Evolutionary conservation across 1,140 invertebrate species (phyloP), one percentile per base, ranked within the genome.

Genomic region (Alviniconcha marisindica): DNA sequence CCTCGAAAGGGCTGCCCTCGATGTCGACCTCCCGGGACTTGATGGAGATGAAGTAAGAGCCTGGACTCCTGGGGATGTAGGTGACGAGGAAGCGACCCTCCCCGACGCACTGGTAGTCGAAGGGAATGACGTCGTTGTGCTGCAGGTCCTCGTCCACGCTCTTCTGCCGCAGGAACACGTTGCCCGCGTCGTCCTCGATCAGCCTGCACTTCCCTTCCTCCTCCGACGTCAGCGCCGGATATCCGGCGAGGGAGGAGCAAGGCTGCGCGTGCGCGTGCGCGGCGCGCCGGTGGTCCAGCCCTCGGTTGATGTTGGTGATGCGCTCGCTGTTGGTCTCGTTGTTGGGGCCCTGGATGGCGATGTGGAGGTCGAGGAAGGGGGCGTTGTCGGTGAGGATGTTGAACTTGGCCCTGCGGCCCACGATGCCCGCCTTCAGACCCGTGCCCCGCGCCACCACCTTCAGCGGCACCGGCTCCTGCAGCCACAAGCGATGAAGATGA

Each of bases 401-500:
- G 76, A 93, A 93, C 74, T 89, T 89, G 14, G 88, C 86, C 71
- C 88, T 88, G 44, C 87, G 83, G 14, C 90, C 89, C 36, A 91
- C 88, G 63, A 90, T 88, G 4, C 89, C 92, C 4, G 86, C 86
- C 14, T 84, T 87, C 15, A 92, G 76, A 4, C 92, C 92, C 51
- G 87, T 88, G 14, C 91, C 91, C 36, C 87, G 81, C 0, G 88
- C 87, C 14, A 66, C 66, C 77, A 87, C 89, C 31, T 82, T 77
- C 44, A 78, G 63, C 15, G 77, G 81, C 15, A 66, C 51, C 36
- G 83, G 69, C 15, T 69, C 71, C 36, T 81, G 48, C 0, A 10
- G 36, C 31, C 1, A 71, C 28, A 5, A 7, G 21, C 44, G 18
- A 10, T 48, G 44, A 48, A 18, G 44, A 10, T 5, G 44, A 18